phyloP scores from a whole-genome alignment of 2,888 invertebrate genomes.

The Chalcis sispes region DNA sequence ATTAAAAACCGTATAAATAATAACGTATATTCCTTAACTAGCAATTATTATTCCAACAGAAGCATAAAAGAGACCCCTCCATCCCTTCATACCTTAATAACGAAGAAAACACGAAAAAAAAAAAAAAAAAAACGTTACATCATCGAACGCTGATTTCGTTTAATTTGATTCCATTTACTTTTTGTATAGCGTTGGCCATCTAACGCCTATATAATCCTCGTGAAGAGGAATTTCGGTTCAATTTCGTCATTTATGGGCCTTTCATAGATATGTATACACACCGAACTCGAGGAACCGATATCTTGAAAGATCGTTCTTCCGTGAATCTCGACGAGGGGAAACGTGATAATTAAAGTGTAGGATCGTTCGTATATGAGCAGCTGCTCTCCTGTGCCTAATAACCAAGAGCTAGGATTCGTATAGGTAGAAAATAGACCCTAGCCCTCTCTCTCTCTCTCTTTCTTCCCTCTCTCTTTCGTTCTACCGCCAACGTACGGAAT shows the following conservation, averaged over 20 bases:
- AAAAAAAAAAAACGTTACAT: constrained; percentile 31
- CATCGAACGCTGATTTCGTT: constrained; percentile 29
- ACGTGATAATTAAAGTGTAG: constrained; percentile 55
- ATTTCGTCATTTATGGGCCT: background rate
- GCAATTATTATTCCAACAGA: constrained; percentile 27
- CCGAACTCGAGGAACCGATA: constrained; percentile 20
- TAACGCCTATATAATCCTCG: background rate
- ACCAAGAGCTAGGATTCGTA: constrained; percentile 4
- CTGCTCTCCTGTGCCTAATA: constrained; percentile 22
- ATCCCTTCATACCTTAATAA: background rate
- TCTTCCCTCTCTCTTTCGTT: constrained; percentile 14
- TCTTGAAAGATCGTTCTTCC: constrained; percentile 48
- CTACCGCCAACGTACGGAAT: constrained; percentile 36
- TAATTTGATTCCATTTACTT: too few relatives aligned
- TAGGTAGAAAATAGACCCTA: constrained; percentile 24
- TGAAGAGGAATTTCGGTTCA: constrained; percentile 32
- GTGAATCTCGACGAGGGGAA: constrained; percentile 51
- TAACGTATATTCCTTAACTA: constrained; percentile 18
- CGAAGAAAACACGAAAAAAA: background rate
- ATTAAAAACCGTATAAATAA: constrained; percentile 25
- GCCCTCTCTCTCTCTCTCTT: constrained; percentile 4
- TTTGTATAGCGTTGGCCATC: too few relatives aligned
- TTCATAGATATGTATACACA: background rate
- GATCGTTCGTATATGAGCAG: constrained; percentile 1
- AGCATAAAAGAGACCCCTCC: background rate